A percentile compares a stretch with the other conserved stretches of the same genome.
Evolutionary conservation across 2,888 invertebrate genomes (phyloP).

Genomic region (Diloba caeruleocephala): DNA sequence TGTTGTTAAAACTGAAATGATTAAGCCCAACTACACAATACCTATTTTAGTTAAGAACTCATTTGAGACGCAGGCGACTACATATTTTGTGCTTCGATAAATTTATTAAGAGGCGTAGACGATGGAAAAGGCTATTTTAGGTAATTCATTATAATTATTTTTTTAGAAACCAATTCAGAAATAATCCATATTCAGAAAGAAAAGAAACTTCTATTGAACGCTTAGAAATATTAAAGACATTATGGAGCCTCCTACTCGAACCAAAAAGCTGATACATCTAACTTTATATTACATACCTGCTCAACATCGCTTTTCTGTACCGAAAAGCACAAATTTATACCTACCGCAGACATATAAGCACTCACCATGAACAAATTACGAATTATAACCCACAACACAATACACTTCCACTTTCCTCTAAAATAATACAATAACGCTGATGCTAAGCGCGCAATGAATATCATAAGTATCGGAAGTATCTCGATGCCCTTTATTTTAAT

Average conservation of each 20-base stretch:
- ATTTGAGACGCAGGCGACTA: conserved; percentile 5
- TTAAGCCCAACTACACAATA: conserved; percentile 3
- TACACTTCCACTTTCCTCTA: conserved; percentile 32
- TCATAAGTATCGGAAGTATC: conserved; percentile 47
- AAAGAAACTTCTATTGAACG: neutral
- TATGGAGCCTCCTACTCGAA: conserved; percentile 1
- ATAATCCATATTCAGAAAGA: neutral
- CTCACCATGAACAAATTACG: conserved; percentile 25
- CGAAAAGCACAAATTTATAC: conserved; percentile 33
- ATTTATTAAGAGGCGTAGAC: neutral
- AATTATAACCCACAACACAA: conserved; percentile 39
- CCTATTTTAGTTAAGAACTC: conserved; percentile 22
- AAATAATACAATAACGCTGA: conserved; percentile 39
- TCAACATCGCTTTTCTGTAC: conserved; percentile 26
- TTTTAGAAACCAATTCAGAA: too few species aligned
- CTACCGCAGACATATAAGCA: conserved; percentile 17
- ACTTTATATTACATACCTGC: conserved; percentile 39
- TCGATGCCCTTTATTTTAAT: conserved; percentile 55
- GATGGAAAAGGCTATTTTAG: too few species aligned
- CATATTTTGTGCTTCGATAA: neutral
- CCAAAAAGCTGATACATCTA: conserved; percentile 15
- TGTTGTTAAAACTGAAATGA: conserved; percentile 17
- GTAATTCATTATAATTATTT: too few species aligned
- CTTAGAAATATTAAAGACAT: conserved; percentile 1
- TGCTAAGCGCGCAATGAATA: conserved; percentile 45